Base-by-base conservation (phyloP, 2,888 invertebrate genomes). In the Trissolcus japonicus region DNA sequence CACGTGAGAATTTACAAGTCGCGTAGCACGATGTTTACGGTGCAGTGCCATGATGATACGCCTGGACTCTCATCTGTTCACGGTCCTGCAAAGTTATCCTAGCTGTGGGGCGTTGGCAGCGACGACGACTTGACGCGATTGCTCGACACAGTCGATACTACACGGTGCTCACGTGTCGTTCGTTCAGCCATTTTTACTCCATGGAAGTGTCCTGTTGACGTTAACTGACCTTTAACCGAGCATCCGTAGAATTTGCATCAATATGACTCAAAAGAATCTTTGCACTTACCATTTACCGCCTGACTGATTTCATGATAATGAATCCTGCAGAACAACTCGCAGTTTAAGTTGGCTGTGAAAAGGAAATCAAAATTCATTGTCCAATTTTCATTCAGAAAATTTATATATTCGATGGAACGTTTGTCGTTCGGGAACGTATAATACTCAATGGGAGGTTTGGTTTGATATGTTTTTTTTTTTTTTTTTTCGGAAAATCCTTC, bases 1-100 rank as follows among this genome's bases (percentile, higher is more conserved):
- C 87, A 87, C 80, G 83, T 82, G 83, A 83, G 83, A 84, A 86
- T 86, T 86, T 86, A 86, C 86, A 85, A 86, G 84, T 83, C 82
- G 83, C 81, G 82, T 79, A 74, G 78, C 72, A 80, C 81, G 82
- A 84, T 86, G 86, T 88, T 88, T 88, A 88, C 88, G 87, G 87
- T 82, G 81, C 78, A 80, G 79, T 80, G 84, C 80, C 81, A 75
- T 78, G 81, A 66, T 82, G 84, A 84, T 82, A 80, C 81, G 82
- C 81, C 66, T 71, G 68, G 60, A 62, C 68, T 60, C 67, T 57
- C 75, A 77, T 78, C 78, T 53, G 69, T 50, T 54, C 63, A 57
- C 54, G 67, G 73, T 75, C 72, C 76, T 53, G 74, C 62, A 41
- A 66, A 75, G 69, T 74, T 74, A 74, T 71, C 71, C 74, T 69